These are phyloP conservation scores for Phoxinus dragarum DNA, from an alignment of 2,797 vertebrate genomes.

Conservation along the genomic window DNA sequence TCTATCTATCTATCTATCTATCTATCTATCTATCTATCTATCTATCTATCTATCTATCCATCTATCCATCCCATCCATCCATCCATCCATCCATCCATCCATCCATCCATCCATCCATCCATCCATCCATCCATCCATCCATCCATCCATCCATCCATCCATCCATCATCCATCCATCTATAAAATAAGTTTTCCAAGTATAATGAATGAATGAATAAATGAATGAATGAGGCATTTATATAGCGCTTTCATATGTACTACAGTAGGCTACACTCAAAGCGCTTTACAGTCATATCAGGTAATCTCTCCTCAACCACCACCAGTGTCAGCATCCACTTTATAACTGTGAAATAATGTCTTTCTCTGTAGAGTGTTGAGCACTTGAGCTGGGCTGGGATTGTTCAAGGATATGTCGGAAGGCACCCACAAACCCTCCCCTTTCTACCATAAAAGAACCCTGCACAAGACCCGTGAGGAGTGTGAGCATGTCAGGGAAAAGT, in stretches of 20 bases:
- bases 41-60: not conserved
- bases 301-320: too few relatives aligned
- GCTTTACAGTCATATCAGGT: too few relatives aligned
- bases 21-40: not conserved
- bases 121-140: not conserved
- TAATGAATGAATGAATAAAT: not conserved
- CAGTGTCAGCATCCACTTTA: too few relatives aligned
- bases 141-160: not conserved
- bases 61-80: not conserved
- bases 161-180: not conserved
- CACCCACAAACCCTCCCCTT: constrained; percentile 78
- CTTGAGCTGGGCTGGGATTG: constrained; percentile 83
- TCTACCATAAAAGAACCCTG: constrained; percentile 81
- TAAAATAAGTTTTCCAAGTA: not conserved
- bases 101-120: not conserved
- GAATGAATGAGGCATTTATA: too few relatives aligned
- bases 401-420: constrained; percentile 81
- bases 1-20: not conserved
- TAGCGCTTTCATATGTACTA: too few relatives aligned
- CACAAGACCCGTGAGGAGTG: constrained; percentile 80
- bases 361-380: constrained; percentile 78
- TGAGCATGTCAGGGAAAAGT: constrained; percentile 77
- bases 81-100: not conserved
- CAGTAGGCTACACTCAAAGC: too few relatives aligned
- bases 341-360: not conserved